Evolutionary conservation across 2,888 invertebrate species (phyloP).

Genomic region (Lissonota sp.): DNA sequence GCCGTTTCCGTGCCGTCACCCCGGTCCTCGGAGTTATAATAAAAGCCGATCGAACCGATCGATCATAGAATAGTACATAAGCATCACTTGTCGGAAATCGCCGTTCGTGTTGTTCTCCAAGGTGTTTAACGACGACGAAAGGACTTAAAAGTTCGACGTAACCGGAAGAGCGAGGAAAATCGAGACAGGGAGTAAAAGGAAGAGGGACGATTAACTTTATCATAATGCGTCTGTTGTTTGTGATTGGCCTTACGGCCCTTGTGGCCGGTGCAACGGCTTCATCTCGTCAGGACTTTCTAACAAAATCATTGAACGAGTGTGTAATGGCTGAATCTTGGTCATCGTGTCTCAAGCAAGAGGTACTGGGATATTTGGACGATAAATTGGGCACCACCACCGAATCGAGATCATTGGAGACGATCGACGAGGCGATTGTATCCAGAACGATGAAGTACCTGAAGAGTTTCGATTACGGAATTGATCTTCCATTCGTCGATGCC

Average conservation of each 20-base stretch:
- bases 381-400: conserved; percentile 85
- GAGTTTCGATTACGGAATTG: conserved; percentile 90
- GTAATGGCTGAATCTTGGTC: conserved; percentile 88
- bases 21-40: conserved; percentile 66
- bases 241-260: conserved; percentile 84
- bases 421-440: conserved; percentile 90
- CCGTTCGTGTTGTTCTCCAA: conserved; percentile 21
- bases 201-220: neutral
- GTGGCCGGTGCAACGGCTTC: conserved; percentile 85
- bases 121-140: conserved; percentile 25
- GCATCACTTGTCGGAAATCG: conserved; percentile 33
- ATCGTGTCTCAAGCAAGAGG: conserved; percentile 91
- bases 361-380: conserved; percentile 90
- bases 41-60: conserved; percentile 66
- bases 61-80: conserved; percentile 60
- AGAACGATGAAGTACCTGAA: conserved; percentile 89
- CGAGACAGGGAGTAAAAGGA: neutral
- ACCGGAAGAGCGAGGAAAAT: neutral
- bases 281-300: conserved; percentile 77
- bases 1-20: conserved; percentile 79
- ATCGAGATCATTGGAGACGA: conserved; percentile 77
- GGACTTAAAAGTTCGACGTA: conserved; percentile 42
- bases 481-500: conserved; percentile 86
- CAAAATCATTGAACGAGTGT: conserved; percentile 87
- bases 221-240: conserved; percentile 73